Evolutionary conservation across 2,797 vertebrate species (phyloP).

Genomic region (Platyrinchus mystaceus): DNA sequence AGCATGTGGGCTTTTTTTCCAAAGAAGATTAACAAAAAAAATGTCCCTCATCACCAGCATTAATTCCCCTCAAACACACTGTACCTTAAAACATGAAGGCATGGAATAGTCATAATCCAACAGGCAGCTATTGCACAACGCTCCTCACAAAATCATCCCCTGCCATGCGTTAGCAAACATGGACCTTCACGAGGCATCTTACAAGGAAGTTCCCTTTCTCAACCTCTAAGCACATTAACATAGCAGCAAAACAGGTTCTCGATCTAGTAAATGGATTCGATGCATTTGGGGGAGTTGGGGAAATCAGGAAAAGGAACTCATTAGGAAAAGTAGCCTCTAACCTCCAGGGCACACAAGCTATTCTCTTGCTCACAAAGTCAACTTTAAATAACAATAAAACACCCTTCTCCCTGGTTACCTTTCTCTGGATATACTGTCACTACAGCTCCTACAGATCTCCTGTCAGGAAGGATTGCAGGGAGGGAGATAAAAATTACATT

Average conservation of each 20-base stretch:
- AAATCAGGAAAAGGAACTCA: not conserved
- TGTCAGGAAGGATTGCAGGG: not conserved
- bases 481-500: not conserved
- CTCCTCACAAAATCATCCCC: not conserved
- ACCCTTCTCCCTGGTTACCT: not conserved
- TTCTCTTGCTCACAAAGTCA: not conserved
- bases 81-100: not conserved
- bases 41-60: not conserved
- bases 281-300: not conserved
- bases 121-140: too few relatives aligned
- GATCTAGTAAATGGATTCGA: not conserved
- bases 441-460: not conserved
- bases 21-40: not conserved
- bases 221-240: not conserved
- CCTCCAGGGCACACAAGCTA: too few relatives aligned
- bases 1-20: not conserved
- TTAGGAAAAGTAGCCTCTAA: not conserved
- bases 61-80: not conserved
- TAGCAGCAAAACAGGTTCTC: not conserved
- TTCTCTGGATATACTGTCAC: not conserved
- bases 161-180: not conserved
- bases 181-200: not conserved
- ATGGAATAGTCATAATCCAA: accelerated
- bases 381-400: not conserved
- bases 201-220: not conserved